Conservation (phyloP, 2,113 vertebrate species). For the Lamprotornis superbus region DNA sequence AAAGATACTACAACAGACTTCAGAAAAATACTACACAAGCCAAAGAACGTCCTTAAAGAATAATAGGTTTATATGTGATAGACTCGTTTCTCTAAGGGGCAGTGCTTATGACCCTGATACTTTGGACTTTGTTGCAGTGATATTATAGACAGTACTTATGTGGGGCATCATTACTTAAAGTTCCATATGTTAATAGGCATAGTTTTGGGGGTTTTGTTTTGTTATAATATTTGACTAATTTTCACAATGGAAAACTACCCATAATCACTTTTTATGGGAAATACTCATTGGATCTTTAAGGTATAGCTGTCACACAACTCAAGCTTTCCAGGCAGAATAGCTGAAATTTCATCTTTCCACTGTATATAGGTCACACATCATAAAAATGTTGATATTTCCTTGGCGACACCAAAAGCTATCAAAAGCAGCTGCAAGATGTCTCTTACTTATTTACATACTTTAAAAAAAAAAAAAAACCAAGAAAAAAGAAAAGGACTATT, state of each 20-base stretch:
- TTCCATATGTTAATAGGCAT: background rate
- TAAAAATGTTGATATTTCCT: background rate
- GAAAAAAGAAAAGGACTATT: background rate
- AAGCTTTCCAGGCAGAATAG: background rate
- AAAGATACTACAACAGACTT: background rate
- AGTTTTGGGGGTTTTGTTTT: background rate
- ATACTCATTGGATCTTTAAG: background rate
- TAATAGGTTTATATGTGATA: background rate
- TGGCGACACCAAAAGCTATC: conserved; percentile 37
- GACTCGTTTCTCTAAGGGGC: background rate
- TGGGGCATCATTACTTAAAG: background rate
- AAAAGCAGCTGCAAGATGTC: conserved; percentile 7
- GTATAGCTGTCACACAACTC: background rate
- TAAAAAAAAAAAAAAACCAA: background rate
- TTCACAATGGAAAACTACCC: background rate
- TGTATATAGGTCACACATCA: background rate
- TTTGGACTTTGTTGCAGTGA: background rate
- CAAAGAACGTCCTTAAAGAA: background rate
- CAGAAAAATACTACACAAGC: background rate
- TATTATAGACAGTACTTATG: background rate
- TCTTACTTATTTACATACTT: conserved; percentile 47
- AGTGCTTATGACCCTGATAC: background rate
- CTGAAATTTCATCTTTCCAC: background rate
- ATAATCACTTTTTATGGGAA: background rate
- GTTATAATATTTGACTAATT: background rate